Base-by-base conservation (phyloP, 2,797 vertebrate species). In the Micromesistius poutassou region DNA sequence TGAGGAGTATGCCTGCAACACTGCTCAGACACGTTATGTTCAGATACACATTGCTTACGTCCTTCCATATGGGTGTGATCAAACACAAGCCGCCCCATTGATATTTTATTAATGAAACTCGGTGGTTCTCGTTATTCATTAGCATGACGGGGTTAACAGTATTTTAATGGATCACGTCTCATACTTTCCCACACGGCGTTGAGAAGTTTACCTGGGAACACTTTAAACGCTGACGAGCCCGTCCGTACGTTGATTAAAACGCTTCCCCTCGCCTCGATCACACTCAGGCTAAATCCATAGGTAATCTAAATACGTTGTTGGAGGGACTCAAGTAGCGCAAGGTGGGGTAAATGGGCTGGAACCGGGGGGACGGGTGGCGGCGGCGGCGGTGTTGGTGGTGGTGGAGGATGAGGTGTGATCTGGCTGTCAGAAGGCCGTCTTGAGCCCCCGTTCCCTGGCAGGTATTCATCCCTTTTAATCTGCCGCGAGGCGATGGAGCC, bases 401-500 rank as follows among this genome's bases (percentile, higher is more conserved):
- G 74, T 76, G 71, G 84, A 55, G 81, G 77, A 75, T 72, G 42
- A 79, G 50, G 62, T 79, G 79, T 80, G 77, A 71, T 87, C 78
- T 74, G 25, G 62, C 84, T 80, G 84, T 90, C 77, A 77, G 78
- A 78, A 42, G 42, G 77, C 25, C 85, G 89, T 85, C 62, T 68
- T 25, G 62, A 68, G 62, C 25, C 62, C 62, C 55, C 25, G 9
- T 36, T 85, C 87, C 88, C 82, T 84, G 82, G 83, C 87, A 85
- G 88, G 87, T 90, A 84, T 90, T 91, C 89, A 88, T 89, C 85
- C 90, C 75, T 74, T 68, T 80, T 89, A 91, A 92, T 92, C 91
- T 90, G 83, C 82, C 73, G 5, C 80, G 74, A 84, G 81, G 85
- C 90, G 86, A 85, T 89, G 80, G 83, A 86, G 87, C 79, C 87